Evolutionary conservation across 2,888 invertebrate genomes (phyloP).

Genomic region (Eupithecia inturbata): DNA sequence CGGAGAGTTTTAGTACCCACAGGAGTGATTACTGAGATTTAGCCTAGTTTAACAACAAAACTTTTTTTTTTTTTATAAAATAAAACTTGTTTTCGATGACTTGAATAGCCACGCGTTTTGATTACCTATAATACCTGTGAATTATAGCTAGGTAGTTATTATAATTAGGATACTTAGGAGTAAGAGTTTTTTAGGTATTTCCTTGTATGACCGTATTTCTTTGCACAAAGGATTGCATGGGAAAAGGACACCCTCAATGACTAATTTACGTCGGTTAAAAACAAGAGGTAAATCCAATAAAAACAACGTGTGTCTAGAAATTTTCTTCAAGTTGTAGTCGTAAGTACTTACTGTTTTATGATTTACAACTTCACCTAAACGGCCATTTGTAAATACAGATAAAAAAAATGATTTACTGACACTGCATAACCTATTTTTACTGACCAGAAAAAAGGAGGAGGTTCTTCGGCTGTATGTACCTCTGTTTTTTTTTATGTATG

Average conservation of each 20-base stretch:
- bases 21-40: too few species aligned
- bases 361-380: not conserved
- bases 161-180: not conserved
- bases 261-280: not conserved
- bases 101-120: not conserved
- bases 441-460: too few species aligned
- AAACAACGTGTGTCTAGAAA: not conserved
- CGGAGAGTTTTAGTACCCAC: too few species aligned
- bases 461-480: too few species aligned
- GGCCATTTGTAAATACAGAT: not conserved
- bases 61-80: too few species aligned
- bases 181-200: not conserved
- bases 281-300: not conserved
- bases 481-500: too few species aligned
- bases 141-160: not conserved
- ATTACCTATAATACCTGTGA: not conserved
- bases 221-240: not conserved
- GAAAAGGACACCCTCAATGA: not conserved
- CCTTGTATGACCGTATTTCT: not conserved
- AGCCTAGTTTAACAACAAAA: too few species aligned
- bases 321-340: not conserved
- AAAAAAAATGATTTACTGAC: too few species aligned
- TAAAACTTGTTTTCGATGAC: too few species aligned
- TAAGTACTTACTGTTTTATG: not conserved
- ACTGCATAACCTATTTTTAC: too few species aligned